phyloP scores from a whole-genome alignment of 2,888 invertebrate species.

The Electrophaes corylata region DNA sequence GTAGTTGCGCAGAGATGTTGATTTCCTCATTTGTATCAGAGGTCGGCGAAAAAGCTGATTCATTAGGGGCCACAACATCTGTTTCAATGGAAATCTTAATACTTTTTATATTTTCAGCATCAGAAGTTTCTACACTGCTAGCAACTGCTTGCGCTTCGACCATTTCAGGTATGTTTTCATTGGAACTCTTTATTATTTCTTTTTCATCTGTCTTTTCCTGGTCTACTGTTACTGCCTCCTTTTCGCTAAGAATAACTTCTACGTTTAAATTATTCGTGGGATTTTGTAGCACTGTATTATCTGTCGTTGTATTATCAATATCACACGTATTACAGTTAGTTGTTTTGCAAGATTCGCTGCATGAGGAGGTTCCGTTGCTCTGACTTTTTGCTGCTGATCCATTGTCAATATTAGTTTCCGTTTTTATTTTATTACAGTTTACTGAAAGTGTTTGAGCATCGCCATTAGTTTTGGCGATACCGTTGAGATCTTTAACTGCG shows the following conservation, averaged over 20 bases:
- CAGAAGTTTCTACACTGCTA: not conserved
- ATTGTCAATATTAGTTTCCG: not conserved
- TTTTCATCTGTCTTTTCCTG: not conserved
- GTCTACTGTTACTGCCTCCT: not conserved
- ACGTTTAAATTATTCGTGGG: not conserved
- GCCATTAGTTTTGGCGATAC: constrained; percentile 30
- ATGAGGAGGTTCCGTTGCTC: constrained; percentile 9
- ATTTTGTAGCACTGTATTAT: not conserved
- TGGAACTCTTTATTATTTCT: not conserved
- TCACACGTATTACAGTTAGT: not conserved
- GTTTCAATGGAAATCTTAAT: not conserved
- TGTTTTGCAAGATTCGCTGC: constrained; percentile 3
- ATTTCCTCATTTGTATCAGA: constrained; percentile 24
- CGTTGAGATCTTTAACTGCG: constrained; percentile 10
- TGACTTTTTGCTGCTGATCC: constrained; percentile 5
- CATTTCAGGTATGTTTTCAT: not conserved
- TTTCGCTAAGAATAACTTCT: not conserved
- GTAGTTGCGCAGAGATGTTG: constrained; percentile 28
- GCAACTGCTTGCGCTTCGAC: not conserved
- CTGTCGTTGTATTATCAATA: not conserved
- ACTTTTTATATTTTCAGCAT: not conserved
- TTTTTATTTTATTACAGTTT: constrained; percentile 1
- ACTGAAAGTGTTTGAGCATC: constrained; percentile 1
- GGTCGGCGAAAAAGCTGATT: constrained; percentile 13
- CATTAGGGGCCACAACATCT: not conserved